Conservation (phyloP, 2,113 vertebrate genomes). For the Electrona antarctica region DNA sequence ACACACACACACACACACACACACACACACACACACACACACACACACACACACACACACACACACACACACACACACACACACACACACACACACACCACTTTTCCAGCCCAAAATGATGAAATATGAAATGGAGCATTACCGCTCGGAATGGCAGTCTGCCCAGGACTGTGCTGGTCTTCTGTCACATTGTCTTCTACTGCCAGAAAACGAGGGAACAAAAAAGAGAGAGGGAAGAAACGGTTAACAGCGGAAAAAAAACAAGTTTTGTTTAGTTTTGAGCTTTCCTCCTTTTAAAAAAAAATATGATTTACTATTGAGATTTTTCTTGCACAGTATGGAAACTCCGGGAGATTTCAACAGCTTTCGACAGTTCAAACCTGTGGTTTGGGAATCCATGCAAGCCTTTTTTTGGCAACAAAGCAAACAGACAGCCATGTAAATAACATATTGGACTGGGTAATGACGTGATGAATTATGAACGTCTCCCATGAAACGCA, state of each 20-base stretch:
- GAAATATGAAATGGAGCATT: constrained; percentile 83
- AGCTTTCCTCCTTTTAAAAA: constrained; percentile 63
- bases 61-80: constrained; percentile 13
- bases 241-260: constrained; percentile 67
- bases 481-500: constrained; percentile 62
- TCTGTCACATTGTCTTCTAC: constrained; percentile 90
- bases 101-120: constrained; percentile 73
- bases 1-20: constrained; percentile 1
- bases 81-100: constrained; percentile 57
- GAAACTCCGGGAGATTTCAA: constrained; percentile 69
- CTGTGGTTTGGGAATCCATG: constrained; percentile 69
- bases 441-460: constrained; percentile 79
- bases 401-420: constrained; percentile 74
- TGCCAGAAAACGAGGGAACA: constrained; percentile 80
- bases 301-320: constrained; percentile 67
- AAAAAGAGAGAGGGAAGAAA: constrained; percentile 51
- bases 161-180: constrained; percentile 85
- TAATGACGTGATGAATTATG: constrained; percentile 78
- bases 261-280: constrained; percentile 59
- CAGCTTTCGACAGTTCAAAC: constrained; percentile 70
- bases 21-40: constrained; percentile 3
- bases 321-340: constrained; percentile 52
- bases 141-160: constrained; percentile 86
- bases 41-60: constrained; percentile 37
- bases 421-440: constrained; percentile 74